phyloP scores from a whole-genome alignment of 2,113 vertebrate genomes.

The Cyprinus carpio region DNA sequence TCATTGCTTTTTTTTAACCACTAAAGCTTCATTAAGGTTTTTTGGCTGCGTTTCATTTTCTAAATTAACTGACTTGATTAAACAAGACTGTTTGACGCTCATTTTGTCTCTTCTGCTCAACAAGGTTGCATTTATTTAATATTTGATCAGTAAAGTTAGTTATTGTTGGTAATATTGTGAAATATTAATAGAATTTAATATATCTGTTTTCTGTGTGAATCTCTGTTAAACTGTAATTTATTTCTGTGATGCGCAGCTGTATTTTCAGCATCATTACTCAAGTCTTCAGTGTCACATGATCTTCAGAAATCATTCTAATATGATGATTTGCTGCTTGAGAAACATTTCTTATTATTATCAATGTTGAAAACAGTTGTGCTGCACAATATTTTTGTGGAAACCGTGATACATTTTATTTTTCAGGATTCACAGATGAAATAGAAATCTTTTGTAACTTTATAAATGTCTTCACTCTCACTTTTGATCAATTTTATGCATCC shows the following conservation, averaged over 20 bases:
- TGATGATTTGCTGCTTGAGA: neutral
- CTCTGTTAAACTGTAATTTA: neutral
- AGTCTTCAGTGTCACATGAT: neutral
- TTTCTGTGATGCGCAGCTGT: neutral
- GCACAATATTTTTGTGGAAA: no score
- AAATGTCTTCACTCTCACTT: neutral
- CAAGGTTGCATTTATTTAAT: neutral
- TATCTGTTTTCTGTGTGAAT: neutral
- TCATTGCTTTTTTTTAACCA: neutral
- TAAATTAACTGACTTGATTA: no score
- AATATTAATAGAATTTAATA: neutral
- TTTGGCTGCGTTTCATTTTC: no score
- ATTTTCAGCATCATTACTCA: neutral
- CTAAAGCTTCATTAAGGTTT: no score
- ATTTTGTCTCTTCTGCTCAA: neutral
- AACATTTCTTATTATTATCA: neutral
- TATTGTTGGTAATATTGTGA: neutral
- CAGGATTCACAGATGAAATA: neutral
- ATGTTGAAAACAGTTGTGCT: neutral
- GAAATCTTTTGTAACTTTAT: neutral
- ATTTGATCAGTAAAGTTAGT: no score
- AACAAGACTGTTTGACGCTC: no score
- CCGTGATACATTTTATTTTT: no score
- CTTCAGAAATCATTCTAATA: neutral
- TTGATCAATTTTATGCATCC: neutral